Conservation (phyloP, 2,888 invertebrate species). For the Drosophila mayaguana region DNA sequence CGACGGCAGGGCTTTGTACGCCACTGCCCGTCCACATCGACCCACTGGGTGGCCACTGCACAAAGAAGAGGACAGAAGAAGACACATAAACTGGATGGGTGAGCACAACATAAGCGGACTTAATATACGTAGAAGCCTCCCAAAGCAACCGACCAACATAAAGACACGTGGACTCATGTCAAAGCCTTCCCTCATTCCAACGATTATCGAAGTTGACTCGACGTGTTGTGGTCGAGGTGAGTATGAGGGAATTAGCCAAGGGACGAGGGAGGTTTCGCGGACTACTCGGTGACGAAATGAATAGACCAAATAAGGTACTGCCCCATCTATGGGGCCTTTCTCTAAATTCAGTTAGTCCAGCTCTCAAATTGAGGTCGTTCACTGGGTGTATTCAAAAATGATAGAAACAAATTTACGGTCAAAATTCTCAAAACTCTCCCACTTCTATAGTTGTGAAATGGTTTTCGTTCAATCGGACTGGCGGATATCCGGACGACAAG, state of each 20-base stretch:
- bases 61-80: neutral
- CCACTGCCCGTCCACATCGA: constrained; percentile 32
- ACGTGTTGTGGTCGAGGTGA: neutral
- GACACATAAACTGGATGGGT: neutral
- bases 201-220: neutral
- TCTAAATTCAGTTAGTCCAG: too few species aligned
- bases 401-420: neutral
- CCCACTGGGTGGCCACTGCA: constrained; percentile 49
- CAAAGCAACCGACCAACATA: neutral
- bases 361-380: too few species aligned
- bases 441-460: neutral
- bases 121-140: neutral
- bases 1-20: constrained; percentile 23
- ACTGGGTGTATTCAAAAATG: neutral
- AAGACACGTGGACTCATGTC: too few species aligned
- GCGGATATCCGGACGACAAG: neutral
- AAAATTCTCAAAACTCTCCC: neutral
- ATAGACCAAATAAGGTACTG: too few species aligned
- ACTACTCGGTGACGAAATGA: too few species aligned
- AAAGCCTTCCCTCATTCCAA: neutral
- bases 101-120: neutral
- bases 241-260: neutral
- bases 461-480: neutral
- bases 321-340: too few species aligned
- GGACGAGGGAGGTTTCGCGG: too few species aligned